Conservation (phyloP, 2,113 vertebrate species). For the Coreoperca whiteheadi region DNA sequence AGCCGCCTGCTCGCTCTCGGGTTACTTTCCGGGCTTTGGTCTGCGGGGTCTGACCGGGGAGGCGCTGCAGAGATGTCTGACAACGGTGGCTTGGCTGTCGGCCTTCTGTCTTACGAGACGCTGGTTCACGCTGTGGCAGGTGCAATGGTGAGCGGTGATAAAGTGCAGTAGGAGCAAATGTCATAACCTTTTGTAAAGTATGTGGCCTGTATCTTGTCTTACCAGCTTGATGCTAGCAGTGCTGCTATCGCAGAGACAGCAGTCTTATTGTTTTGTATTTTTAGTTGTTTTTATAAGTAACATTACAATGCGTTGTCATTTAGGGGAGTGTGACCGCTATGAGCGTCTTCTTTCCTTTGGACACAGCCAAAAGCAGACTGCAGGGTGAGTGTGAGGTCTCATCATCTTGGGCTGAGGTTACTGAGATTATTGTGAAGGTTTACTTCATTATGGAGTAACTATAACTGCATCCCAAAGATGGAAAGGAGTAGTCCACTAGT, state of each 20-base stretch:
- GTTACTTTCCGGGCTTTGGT: background rate
- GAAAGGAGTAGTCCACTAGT: background rate
- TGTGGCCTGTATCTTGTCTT: too few species aligned
- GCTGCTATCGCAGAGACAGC: too few species aligned
- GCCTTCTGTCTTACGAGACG: slow-evolving; percentile 85
- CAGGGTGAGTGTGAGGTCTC: slow-evolving; percentile 80
- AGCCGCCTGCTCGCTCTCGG: rapidly evolving
- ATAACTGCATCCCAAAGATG: background rate
- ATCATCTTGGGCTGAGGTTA: slow-evolving; percentile 8
- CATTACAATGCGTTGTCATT: slow-evolving; percentile 2
- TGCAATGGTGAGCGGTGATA: slow-evolving; percentile 78
- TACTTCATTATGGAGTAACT: background rate
- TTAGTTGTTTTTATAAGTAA: background rate
- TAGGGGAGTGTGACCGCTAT: slow-evolving; percentile 87
- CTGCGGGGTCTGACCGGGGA: background rate
- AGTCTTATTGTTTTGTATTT: background rate
- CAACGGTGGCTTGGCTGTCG: slow-evolving; percentile 56
- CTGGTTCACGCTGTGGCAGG: slow-evolving; percentile 87
- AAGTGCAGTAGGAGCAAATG: background rate
- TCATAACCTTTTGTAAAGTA: background rate
- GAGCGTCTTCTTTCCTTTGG: slow-evolving; percentile 86
- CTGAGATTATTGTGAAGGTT: background rate
- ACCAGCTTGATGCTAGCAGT: background rate
- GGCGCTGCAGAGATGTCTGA: slow-evolving; percentile 74
- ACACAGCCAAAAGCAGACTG: slow-evolving; percentile 87